Base-by-base conservation (phyloP, 2,888 invertebrate genomes). In the Leptopterna dolabrata region DNA sequence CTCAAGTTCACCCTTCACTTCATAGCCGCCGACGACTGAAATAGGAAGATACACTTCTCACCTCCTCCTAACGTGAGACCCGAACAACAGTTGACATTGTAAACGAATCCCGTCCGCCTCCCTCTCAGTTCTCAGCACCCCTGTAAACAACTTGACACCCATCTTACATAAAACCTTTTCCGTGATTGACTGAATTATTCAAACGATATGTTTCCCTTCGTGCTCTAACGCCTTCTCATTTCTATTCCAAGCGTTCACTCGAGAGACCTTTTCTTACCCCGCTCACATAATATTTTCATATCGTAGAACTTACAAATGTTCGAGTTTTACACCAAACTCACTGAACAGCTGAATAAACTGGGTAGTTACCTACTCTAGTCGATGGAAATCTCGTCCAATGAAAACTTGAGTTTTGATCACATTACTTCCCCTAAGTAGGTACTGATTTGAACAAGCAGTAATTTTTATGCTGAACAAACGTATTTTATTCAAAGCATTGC, bases 101-200 rank as follows among this genome's bases (percentile, higher is more conserved):
- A 63, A 63, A 63, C 63, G 63, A 63, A 63, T 63, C 63, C 63
- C 1, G n/a, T 55, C 30, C 36, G 4, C 73, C 30, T 16, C 27
- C n/a, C 27, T 30, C 27, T 16, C 6, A 0, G 3, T 16, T 51
- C 51, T 51, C 51, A 51, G 11, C 71, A 27, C 30, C 73, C 30
- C 19, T 36, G 73, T 73, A 73, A 73, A 73, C 73, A 73, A 14
- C 36, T 73, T 14, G 41, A 73, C 73, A 73, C 36, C 41, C 36
- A 41, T 30, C 41, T 73, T 36, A 73, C 41, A 19, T 73, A 16
- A 73, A 30, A 2, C 73, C n/a, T 19, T 81, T 27, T 55, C 45
- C 29, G 81, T 81, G 45, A 81, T 81, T 30, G 81, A 55, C 55
- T 81, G 81, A 81, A 81, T 81, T 81, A 81, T 81, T 81, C 81